Base-by-base conservation (phyloP, 2,888 invertebrate species). In the Drosophila leonis region DNA sequence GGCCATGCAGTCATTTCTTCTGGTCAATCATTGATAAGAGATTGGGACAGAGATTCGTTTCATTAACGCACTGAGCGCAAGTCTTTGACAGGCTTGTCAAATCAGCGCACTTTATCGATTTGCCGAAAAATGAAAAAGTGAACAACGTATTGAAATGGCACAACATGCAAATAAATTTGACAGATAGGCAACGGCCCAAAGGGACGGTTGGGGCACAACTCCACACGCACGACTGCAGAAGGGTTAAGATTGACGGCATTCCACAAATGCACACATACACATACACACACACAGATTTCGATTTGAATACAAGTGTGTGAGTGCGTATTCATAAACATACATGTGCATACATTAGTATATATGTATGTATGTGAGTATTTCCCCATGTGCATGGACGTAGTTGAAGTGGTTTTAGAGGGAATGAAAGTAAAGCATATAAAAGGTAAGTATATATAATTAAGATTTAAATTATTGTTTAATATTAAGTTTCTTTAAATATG, bases 201-300 rank as follows among this genome's bases (percentile, higher is more conserved):
- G 46, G 35, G 15, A 20, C 15, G 10, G 31, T 31, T 51, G 31
- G 37, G 64, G 55, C 39, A 52, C 49, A 55, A 35, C 62, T 61
- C 72, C 65, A 39, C 77, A 73, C 79, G 80, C 85, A 80, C 79
- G 76, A 72, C 72, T 79, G 79, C 68, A 75, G 62, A 85, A 80
- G 88, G 84, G 84, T 88, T 86, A 86, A 86, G 81, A 85, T 78
- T 85, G 88, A 76, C 74, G 80, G 71, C 71, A 75, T 60, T 86
- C 56, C 67, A 55, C 61, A 37, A 44, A 33, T 35, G 35, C 61
- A 67, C 62, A 60, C 46, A 65, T 61, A 70, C 65, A 62, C 80
- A 83, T 6, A 3, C 39, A 39, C 20, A 6, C 60, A 73, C 64
- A 65, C 74, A 78, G 88, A 84, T 87, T 81, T 83, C 59, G 69